Conservation (phyloP, 2,797 vertebrate species). For the Tolypeutes matacus region DNA sequence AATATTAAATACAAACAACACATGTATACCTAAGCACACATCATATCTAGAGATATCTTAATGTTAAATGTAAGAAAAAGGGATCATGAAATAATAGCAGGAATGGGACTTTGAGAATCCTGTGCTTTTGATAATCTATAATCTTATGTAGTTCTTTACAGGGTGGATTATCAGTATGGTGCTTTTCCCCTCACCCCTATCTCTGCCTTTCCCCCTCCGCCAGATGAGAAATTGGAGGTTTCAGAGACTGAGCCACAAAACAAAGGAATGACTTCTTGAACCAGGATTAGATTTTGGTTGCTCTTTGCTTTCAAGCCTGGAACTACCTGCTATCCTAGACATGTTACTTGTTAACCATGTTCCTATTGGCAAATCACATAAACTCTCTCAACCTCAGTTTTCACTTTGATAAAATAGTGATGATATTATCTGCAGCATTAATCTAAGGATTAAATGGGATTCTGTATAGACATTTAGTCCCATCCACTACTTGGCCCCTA, state of each 20-base stretch:
- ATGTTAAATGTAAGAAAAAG: slow-evolving; percentile 30
- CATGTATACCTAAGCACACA: not conserved
- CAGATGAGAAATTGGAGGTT: slow-evolving; percentile 62
- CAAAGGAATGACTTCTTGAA: slow-evolving; percentile 66
- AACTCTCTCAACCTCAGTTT: slow-evolving; percentile 58
- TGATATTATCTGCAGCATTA: slow-evolving; percentile 70
- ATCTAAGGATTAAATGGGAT: slow-evolving; percentile 64
- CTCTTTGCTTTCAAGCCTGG: slow-evolving; percentile 59
- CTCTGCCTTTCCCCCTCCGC: not conserved
- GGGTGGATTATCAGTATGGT: not conserved
- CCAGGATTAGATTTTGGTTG: slow-evolving; percentile 62
- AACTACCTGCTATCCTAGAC: slow-evolving; percentile 30
- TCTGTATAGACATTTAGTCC: slow-evolving; percentile 64
- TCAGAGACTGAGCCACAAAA: slow-evolving; percentile 63
- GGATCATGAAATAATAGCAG: slow-evolving; percentile 36
- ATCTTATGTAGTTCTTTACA: slow-evolving; percentile 49
- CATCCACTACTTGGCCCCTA: slow-evolving; percentile 26
- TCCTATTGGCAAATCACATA: slow-evolving; percentile 35
- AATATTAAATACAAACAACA: not conserved
- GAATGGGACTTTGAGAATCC: not conserved
- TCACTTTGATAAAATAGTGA: slow-evolving; percentile 52
- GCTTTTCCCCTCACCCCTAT: not conserved
- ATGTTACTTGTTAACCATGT: slow-evolving; percentile 41
- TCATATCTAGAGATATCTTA: slow-evolving; percentile 38
- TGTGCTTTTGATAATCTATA: slow-evolving; percentile 52